phyloP scores from a whole-genome alignment of 2,113 vertebrate species.

The Trematomus loennbergii region DNA sequence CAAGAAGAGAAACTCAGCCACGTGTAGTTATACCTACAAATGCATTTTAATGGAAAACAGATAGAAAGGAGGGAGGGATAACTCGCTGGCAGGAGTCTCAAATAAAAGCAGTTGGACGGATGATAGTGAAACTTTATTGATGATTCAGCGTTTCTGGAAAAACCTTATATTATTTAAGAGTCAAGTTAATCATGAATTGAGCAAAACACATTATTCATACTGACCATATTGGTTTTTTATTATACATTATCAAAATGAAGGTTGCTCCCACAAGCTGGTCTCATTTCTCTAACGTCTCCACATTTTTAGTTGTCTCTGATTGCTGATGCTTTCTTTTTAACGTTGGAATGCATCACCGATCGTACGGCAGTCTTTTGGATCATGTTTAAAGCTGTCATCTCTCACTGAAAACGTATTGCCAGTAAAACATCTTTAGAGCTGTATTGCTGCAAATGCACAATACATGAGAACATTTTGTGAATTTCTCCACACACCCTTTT shows the following conservation, averaged over 20 bases:
- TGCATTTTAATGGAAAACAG: conserved; percentile 14
- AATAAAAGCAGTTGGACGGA: neutral
- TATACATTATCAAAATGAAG: neutral
- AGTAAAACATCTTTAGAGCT: neutral
- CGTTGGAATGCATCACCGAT: neutral
- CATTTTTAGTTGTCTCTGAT: no score
- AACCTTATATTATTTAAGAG: neutral
- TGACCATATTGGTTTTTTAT: neutral
- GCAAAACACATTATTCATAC: neutral
- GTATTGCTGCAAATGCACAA: neutral
- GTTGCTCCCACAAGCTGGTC: no score
- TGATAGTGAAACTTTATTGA: conserved; percentile 3
- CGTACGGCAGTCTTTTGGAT: no score
- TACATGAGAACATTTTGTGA: neutral
- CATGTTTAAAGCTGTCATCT: neutral
- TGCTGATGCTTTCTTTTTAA: neutral
- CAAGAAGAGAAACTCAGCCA: conserved; percentile 38
- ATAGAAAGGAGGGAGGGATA: conserved; percentile 5
- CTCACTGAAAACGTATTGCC: neutral
- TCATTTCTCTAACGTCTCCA: neutral
- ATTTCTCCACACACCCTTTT: neutral
- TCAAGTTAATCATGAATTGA: neutral
- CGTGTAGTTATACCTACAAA: conserved; percentile 21
- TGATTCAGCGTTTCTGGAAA: neutral
- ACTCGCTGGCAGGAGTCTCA: conserved; percentile 21